These are phyloP conservation scores for Andrena camellia DNA, from an alignment of 2,888 invertebrate genomes.

Conservation along the genomic window DNA sequence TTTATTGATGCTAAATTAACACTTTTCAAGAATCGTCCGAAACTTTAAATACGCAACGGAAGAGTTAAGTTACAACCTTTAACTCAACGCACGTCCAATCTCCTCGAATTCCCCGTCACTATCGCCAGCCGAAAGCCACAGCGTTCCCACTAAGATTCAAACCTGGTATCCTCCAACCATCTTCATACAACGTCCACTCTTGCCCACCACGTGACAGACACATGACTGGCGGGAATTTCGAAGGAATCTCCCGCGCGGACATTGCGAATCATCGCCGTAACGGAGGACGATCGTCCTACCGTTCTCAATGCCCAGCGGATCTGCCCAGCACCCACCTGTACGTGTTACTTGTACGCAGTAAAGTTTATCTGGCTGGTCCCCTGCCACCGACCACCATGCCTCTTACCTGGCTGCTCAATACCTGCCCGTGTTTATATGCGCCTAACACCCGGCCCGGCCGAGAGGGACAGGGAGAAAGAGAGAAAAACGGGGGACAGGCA, in stretches of 20 bases:
- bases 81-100: too few species aligned
- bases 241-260: slow-evolving; percentile 67
- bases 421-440: slow-evolving; percentile 76
- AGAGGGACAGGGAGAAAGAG: slow-evolving; percentile 27
- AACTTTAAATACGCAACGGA: too few species aligned
- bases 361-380: slow-evolving; percentile 72
- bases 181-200: neutral
- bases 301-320: slow-evolving; percentile 65
- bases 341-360: slow-evolving; percentile 73
- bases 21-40: too few species aligned
- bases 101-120: too few species aligned
- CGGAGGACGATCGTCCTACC: slow-evolving; percentile 75
- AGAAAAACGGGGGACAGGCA: slow-evolving; percentile 7
- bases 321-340: slow-evolving; percentile 67
- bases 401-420: slow-evolving; percentile 75
- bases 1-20: too few species aligned
- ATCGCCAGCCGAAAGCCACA: too few species aligned
- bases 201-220: neutral
- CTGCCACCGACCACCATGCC: slow-evolving; percentile 74
- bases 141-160: too few species aligned
- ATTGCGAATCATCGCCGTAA: slow-evolving; percentile 79
- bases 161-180: neutral
- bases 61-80: too few species aligned
- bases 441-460: slow-evolving; percentile 71
- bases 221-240: slow-evolving; percentile 30